phyloP scores from a whole-genome alignment of 2,113 vertebrate species.

The Corythoichthys intestinalis region DNA sequence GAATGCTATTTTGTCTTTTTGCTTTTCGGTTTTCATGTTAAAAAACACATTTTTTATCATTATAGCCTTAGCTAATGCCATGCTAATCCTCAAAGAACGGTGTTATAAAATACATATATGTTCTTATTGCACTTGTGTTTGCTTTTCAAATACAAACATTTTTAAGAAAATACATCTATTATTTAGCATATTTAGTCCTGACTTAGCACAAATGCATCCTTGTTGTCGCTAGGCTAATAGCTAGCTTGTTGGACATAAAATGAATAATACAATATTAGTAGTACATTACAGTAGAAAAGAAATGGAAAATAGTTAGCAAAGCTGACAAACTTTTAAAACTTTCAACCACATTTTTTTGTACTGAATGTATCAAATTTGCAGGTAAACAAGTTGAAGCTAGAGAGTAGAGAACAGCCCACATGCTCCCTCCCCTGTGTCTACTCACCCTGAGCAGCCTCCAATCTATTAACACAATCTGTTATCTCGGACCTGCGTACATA shows the following conservation, averaged over 20 bases:
- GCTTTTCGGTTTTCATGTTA: no score
- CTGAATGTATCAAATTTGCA: background rate
- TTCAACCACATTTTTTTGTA: no score
- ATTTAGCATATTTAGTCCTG: background rate
- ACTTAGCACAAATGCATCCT: background rate
- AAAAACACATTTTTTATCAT: no score
- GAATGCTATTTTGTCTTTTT: no score
- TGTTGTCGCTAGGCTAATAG: background rate
- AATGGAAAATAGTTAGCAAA: background rate
- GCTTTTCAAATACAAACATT: background rate
- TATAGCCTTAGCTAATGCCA: no score
- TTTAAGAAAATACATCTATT: background rate
- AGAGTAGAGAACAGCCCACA: slow-evolving; percentile 9
- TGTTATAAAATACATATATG: no score
- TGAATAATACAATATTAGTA: background rate
- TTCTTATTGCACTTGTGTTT: background rate
- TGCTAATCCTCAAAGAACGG: no score
- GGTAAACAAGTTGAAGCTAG: slow-evolving; percentile 14
- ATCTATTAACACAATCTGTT: slow-evolving; percentile 60
- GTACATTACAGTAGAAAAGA: background rate
- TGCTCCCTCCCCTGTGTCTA: slow-evolving; percentile 29
- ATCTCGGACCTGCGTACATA: slow-evolving; percentile 61
- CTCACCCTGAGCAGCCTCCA: slow-evolving; percentile 40
- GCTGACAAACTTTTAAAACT: background rate
- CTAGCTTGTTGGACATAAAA: background rate